Percentiles rank a stretch among this genome's conserved stretches.
These are phyloP conservation scores for Thecophora atra DNA, from an alignment of 2,888 invertebrate genomes.

Conservation along the genomic window DNA sequence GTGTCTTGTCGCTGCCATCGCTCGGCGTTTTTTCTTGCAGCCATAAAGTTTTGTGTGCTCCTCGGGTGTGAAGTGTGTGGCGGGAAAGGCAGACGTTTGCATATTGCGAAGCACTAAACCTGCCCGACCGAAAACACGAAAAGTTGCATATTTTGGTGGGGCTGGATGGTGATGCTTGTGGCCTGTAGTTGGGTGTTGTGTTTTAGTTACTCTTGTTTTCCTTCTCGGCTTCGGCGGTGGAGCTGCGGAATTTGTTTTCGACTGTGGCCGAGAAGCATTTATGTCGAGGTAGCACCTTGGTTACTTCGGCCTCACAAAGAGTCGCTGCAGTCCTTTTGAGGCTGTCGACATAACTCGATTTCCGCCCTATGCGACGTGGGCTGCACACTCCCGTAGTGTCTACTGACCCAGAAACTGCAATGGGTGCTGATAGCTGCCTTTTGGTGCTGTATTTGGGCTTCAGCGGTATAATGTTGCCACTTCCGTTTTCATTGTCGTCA, in stretches of 20 bases:
- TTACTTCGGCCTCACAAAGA: background rate
- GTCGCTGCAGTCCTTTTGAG: conserved; percentile 45
- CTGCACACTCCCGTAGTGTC: background rate
- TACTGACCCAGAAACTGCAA: conserved; percentile 44
- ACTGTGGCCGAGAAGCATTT: background rate
- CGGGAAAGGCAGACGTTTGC: conserved; percentile 27
- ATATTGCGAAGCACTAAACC: conserved; percentile 4
- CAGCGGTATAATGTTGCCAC: conserved; percentile 18
- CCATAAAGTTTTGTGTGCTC: conserved; percentile 12
- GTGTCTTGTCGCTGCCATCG: conserved; percentile 18
- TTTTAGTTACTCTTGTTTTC: background rate
- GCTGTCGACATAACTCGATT: conserved; percentile 57
- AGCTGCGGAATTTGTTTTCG: background rate
- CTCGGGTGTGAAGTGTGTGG: background rate
- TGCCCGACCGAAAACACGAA: background rate
- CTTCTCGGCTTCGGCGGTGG: background rate
- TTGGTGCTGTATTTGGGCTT: conserved; percentile 37
- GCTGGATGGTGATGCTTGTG: background rate
- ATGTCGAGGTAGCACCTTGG: background rate
- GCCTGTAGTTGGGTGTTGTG: background rate
- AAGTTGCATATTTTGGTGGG: conserved; percentile 20
- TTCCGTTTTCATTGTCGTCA: conserved; percentile 25
- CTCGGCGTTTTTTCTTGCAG: background rate
- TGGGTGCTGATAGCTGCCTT: conserved; percentile 44
- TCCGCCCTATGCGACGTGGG: conserved; percentile 36